A percentile compares a stretch with the other conserved stretches of the same genome.
phyloP scores from a whole-genome alignment of 2,113 vertebrate species.

The Seriola quinqueradiata region DNA sequence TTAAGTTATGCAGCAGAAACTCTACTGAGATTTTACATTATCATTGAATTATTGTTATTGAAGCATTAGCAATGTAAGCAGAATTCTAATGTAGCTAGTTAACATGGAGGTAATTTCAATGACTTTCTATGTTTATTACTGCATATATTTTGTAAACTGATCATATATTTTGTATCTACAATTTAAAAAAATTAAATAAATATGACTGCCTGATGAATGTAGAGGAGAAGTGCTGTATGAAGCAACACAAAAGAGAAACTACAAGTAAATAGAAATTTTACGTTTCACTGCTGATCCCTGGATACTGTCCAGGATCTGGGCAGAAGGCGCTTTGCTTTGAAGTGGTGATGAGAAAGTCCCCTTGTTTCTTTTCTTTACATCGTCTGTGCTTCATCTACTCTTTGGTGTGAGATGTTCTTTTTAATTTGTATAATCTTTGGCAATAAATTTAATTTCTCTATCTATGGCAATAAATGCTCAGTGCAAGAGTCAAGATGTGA shows the following conservation, averaged over 20 bases:
- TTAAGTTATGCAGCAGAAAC: too few relatives aligned
- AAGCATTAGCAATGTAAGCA: too few relatives aligned
- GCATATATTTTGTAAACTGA: too few relatives aligned
- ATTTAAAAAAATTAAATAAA: background rate
- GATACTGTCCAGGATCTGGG: background rate
- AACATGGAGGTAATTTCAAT: too few relatives aligned
- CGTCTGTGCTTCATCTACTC: background rate
- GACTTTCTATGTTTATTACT: too few relatives aligned
- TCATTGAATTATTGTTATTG: too few relatives aligned
- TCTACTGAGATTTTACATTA: too few relatives aligned
- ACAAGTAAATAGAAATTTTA: background rate
- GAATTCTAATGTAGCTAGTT: too few relatives aligned
- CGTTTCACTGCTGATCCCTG: background rate
- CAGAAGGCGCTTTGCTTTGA: background rate
- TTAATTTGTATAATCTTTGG: conserved; percentile 11
- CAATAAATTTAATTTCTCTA: background rate
- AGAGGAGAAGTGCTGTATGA: background rate
- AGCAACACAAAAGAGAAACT: background rate
- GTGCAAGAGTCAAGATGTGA: conserved; percentile 17
- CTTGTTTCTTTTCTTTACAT: background rate
- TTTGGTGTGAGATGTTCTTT: conserved; percentile 8
- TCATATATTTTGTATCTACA: background rate
- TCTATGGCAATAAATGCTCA: conserved; percentile 13
- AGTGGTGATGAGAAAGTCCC: conserved; percentile 10
- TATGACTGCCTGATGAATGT: background rate